Base-by-base conservation (phyloP, 2,113 vertebrate species). In the Epinephelus cyanopodus region DNA sequence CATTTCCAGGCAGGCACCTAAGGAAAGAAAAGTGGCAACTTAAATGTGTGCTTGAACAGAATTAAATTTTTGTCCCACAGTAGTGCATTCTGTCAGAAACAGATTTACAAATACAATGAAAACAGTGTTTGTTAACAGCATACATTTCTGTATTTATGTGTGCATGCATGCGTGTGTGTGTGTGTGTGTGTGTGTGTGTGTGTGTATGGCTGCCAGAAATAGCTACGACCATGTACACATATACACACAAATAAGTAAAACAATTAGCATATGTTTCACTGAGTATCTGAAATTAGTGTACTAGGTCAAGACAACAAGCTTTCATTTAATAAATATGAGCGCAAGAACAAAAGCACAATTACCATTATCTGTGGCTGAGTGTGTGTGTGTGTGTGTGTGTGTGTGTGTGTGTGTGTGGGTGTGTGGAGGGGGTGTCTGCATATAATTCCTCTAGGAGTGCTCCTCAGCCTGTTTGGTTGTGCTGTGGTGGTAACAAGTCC, bases 301-400 rank as follows among this genome's bases (percentile, higher is more conserved):
- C 79, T 83, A 96, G 97, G 87, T 96, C 96, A 96, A 95, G 96
- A 96, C 96, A 95, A 95, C 95, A 91, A 96, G 96, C 96, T 96
- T 97, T 96, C 96, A 96, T 96, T 97, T 96, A 94, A 95, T 96
- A 96, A 96, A 97, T 96, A 96, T 95, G 94, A 96, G 93, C 95
- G 93, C 94, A 89, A 61, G 95, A 96, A 95, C 96, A 96, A 95
- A 95, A 94, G 92, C 92, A 90, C 92, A 94, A 96, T 96, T 96
- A 97, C 94, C 95, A 95, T 97, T 92, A 96, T 95, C 90, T 80
- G 21, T 70, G 58, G 27, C 27, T 39, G 27, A 1, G 94, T 94
- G 95, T 75, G 93, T 79, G 94, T 94, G 95, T 94, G 95, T 27
- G 56, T 94, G 15, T 18, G 29, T 60, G 27, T 29, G 6, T 75